Percentiles rank a stretch among this genome's conserved stretches.
Evolutionary conservation across 2,113 vertebrate genomes (phyloP).

Genomic region (Parus major): DNA sequence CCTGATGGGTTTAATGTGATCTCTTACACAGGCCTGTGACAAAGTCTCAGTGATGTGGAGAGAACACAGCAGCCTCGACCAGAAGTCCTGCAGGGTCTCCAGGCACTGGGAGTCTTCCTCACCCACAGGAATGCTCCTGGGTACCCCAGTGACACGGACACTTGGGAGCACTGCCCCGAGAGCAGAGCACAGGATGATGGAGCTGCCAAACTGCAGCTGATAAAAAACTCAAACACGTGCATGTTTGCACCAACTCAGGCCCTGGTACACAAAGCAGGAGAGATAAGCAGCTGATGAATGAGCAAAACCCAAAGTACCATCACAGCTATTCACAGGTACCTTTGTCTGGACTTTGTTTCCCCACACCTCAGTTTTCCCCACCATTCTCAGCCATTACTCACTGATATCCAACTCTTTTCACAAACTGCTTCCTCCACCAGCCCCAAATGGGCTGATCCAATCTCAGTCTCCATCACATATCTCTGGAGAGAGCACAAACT

Average conservation of each 20-base stretch:
- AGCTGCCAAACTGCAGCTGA: neutral
- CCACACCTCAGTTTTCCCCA: neutral
- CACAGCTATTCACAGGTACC: neutral
- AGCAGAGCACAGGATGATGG: neutral
- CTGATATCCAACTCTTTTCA: neutral
- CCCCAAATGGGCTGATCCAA: neutral
- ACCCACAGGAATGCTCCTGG: neutral
- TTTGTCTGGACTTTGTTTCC: neutral
- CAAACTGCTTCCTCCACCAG: neutral
- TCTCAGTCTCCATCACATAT: neutral
- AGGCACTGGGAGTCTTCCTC: neutral
- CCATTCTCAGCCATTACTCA: neutral
- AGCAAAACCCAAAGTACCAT: neutral
- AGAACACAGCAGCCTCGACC: neutral
- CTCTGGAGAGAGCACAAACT: neutral
- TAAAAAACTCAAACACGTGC: neutral
- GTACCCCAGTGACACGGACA: rapidly evolving
- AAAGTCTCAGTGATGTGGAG: neutral
- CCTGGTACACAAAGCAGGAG: neutral
- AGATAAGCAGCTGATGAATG: neutral
- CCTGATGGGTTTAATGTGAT: neutral
- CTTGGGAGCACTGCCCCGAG: rapidly evolving
- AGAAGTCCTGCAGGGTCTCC: neutral
- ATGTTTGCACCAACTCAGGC: neutral
- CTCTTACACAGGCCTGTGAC: neutral